Percentiles rank a stretch among this genome's conserved stretches.
Conservation (phyloP, 2,888 invertebrate genomes). For the Serrognathus titanus region DNA sequence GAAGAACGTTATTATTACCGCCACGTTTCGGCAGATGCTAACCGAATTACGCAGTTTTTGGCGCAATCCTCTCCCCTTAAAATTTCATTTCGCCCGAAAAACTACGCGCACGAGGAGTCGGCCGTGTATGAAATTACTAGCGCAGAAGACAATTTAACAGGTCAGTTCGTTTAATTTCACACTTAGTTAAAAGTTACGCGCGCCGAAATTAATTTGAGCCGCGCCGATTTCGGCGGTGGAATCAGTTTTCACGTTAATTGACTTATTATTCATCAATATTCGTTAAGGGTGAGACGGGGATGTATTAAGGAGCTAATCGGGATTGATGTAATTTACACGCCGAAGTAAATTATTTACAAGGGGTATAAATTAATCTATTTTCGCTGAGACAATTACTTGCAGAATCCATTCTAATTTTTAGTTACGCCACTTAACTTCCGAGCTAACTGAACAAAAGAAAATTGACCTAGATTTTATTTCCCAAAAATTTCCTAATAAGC, state of each 20-base stretch:
- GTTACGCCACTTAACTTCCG: too few relatives aligned
- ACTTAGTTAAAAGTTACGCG: conserved; percentile 21
- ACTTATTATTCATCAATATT: background rate
- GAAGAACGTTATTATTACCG: conserved; percentile 4
- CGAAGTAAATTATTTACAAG: too few relatives aligned
- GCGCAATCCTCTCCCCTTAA: background rate
- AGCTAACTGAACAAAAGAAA: too few relatives aligned
- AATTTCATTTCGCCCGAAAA: background rate
- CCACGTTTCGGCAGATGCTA: background rate
- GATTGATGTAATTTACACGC: too few relatives aligned
- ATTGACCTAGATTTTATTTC: too few relatives aligned
- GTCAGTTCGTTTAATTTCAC: conserved; percentile 21
- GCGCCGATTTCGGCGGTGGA: conserved; percentile 10
- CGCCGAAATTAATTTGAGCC: conserved; percentile 17
- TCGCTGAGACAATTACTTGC: too few relatives aligned
- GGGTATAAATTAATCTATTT: too few relatives aligned
- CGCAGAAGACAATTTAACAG: conserved; percentile 19
- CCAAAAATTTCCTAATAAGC: too few relatives aligned
- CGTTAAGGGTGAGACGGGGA: too few relatives aligned
- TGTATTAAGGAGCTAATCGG: too few relatives aligned
- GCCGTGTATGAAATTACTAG: background rate
- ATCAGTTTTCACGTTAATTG: background rate
- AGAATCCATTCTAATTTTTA: too few relatives aligned
- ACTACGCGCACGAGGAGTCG: conserved; percentile 10
- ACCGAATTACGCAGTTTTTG: background rate